phyloP scores from a whole-genome alignment of 1,140 invertebrate species.

The Physella acuta region DNA sequence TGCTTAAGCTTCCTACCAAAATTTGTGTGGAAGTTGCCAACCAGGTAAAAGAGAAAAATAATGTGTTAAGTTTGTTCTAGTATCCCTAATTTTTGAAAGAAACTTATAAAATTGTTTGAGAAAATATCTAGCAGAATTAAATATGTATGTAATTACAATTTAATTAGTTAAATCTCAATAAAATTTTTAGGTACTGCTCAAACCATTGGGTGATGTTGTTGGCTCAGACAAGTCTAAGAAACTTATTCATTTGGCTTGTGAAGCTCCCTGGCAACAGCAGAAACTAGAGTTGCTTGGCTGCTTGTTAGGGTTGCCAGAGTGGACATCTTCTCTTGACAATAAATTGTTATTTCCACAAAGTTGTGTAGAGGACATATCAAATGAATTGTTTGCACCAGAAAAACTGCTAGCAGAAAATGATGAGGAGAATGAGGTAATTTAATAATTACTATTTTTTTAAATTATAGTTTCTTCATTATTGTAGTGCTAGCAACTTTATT shows the following conservation, averaged over 20 bases:
- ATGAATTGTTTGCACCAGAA: neutral
- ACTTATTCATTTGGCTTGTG: slow-evolving; percentile 39
- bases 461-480: no score
- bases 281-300: slow-evolving; percentile 44
- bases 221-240: slow-evolving; percentile 50
- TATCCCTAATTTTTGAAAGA: no score
- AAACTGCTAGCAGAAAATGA: neutral
- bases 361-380: slow-evolving; percentile 10
- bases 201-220: slow-evolving; percentile 51
- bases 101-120: no score
- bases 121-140: no score
- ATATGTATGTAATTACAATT: no score
- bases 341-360: slow-evolving; percentile 16
- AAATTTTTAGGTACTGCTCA: slow-evolving; percentile 52
- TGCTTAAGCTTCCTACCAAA: slow-evolving; percentile 40
- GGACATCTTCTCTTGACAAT: slow-evolving; percentile 32
- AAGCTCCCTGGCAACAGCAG: slow-evolving; percentile 16
- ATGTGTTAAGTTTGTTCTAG: no score
- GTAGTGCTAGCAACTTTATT: no score
- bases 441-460: neutral
- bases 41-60: no score
- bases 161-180: no score
- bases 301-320: slow-evolving; percentile 50
- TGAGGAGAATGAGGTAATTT: neutral
- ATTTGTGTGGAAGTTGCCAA: slow-evolving; percentile 45